Base-by-base conservation (phyloP, 2,797 vertebrate genomes). In the Galaxias olidus region DNA sequence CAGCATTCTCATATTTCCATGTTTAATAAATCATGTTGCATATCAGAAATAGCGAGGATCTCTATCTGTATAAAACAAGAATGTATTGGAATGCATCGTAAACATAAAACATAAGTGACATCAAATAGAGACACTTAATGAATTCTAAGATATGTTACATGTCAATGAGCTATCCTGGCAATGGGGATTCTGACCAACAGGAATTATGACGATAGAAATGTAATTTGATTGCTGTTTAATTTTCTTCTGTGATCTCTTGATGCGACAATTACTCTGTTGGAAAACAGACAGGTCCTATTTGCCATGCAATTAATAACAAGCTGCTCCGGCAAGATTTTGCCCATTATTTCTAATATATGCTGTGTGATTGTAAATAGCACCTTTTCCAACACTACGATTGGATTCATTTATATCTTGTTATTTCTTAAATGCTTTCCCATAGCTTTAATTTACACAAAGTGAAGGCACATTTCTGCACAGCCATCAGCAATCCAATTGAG, bases 321-420 rank as follows among this genome's bases (percentile, higher is more conserved):
- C 90, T 90, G 88, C 93, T 86, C 90, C 82, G 91, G 93, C 90
- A 87, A 93, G 93, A 95, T 94, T 93, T 92, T n/a, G 90, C 90
- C 87, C 87, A 89, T 96, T 96, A 96, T 94, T 98, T 93, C 93
- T 94, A 94, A 96, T 96, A 95, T 94, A 92, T 90, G n/a, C n/a
- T 91, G 92, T 90, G 92, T 94, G 86, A 96, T 95, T 95, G 93
- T 93, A 92, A 95, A 95, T 95, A 95, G 93, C 91, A 94, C 93
- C 93, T 94, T 95, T 91, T 95, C 93, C 91, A 94, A 93, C 93
- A 91, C 90, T 92, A 90, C 92, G 93, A 96, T 95, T 96, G 93
- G 92, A 93, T 96, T 96, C 87, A 97, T 98, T 97, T 95, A 94
- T 94, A 93, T 90, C 91, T 85, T 83, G 94, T 94, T 92, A 92